A percentile compares a stretch with the other conserved stretches of the same genome.
Evolutionary conservation across 2,888 invertebrate genomes (phyloP).

Genomic region (Minunthozetes semirufus): DNA sequence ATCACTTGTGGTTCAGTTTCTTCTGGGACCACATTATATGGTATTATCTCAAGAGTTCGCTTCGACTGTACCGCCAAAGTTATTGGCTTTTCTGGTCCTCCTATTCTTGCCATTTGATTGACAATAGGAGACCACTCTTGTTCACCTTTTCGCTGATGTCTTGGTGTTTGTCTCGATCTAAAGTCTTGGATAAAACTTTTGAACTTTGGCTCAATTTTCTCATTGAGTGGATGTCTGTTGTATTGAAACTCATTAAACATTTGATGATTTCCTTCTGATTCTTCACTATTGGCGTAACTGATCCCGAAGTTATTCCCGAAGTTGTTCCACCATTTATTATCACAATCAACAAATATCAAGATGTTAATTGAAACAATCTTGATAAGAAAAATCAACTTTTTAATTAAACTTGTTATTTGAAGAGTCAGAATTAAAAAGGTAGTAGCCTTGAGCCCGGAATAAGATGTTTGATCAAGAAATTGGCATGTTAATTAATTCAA

Average conservation of each 20-base stretch:
- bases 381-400: no score
- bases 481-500: no score
- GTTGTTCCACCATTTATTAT: neutral
- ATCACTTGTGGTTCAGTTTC: conserved; percentile 11
- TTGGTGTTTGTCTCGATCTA: no score
- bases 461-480: no score
- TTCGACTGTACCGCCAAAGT: neutral
- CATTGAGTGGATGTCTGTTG: neutral
- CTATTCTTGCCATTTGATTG: neutral
- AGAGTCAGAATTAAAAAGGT: no score
- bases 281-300: conserved; percentile 2
- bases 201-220: neutral
- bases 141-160: no score
- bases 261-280: neutral
- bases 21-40: neutral
- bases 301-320: neutral
- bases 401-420: no score
- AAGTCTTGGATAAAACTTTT: no score
- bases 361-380: no score
- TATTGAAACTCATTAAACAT: neutral
- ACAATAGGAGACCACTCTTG: neutral
- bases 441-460: no score
- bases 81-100: neutral
- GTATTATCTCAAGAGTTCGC: neutral
- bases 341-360: no score